Percentiles rank a stretch among this genome's conserved stretches.
These are phyloP conservation scores for Pelobates cultripes DNA, from an alignment of 2,797 vertebrate genomes.

Conservation along the genomic window DNA sequence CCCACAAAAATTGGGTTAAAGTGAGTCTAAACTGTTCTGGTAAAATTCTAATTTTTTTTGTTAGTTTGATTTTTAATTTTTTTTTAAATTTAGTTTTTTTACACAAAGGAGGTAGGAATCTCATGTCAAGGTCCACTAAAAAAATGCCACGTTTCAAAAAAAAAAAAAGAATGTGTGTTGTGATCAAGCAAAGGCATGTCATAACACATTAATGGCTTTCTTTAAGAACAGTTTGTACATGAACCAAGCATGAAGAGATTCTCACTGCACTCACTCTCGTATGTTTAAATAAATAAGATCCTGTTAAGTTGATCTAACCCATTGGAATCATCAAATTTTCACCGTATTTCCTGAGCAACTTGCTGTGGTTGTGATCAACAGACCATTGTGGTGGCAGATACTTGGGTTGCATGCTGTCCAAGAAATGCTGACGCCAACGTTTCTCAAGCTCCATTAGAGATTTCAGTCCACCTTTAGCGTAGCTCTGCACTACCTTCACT, in stretches of 20 bases:
- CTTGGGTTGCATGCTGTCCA: conserved; percentile 87
- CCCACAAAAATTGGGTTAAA: conserved; percentile 30
- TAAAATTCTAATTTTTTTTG: neutral
- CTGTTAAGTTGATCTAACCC: conserved; percentile 54
- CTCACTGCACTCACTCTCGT: too few species aligned
- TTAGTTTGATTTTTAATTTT: too few species aligned
- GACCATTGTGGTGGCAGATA: conserved; percentile 93
- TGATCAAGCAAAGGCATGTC: too few species aligned
- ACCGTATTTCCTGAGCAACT: conserved; percentile 90
- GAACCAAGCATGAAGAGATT: too few species aligned
- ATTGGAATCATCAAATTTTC: conserved; percentile 83
- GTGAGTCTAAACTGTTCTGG: conserved; percentile 9
- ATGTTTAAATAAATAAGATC: neutral
- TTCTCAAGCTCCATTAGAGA: conserved; percentile 92
- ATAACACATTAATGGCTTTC: too few species aligned
- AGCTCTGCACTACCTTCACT: conserved; percentile 89
- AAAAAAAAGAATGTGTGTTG: too few species aligned
- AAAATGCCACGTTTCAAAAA: too few species aligned
- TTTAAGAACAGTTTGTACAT: too few species aligned
- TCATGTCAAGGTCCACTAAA: neutral
- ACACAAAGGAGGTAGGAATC: neutral
- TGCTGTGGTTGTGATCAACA: conserved; percentile 90
- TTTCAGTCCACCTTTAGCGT: conserved; percentile 77
- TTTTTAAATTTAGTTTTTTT: neutral
- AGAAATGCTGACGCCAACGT: conserved; percentile 95